These are phyloP conservation scores for Babylonia areolata DNA, from an alignment of 1,140 invertebrate genomes.

Conservation along the genomic window DNA sequence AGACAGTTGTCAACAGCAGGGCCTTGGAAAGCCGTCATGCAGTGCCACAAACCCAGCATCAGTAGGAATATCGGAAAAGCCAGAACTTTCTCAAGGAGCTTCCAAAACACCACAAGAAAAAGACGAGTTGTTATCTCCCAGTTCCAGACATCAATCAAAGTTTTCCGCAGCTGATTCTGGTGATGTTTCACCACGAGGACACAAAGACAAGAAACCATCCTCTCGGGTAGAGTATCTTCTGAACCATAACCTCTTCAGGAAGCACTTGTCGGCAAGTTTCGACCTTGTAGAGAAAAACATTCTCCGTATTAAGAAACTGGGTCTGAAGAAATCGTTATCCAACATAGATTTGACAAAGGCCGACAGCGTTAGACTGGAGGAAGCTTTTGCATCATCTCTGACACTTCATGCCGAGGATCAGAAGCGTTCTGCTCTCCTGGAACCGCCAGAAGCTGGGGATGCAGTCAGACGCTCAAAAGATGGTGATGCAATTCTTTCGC, in stretches of 20 bases:
- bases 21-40: background rate
- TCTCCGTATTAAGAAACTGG: constrained; percentile 12
- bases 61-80: background rate
- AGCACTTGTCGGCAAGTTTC: constrained; percentile 36
- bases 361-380: background rate
- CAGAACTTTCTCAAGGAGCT: background rate
- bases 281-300: constrained; percentile 37
- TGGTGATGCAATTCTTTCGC: background rate
- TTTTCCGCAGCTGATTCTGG: background rate
- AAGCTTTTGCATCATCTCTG: constrained; percentile 1
- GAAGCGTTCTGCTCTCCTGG: background rate
- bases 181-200: background rate
- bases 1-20: background rate
- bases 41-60: background rate
- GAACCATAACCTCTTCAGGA: constrained; percentile 40
- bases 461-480: background rate
- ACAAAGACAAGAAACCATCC: background rate
- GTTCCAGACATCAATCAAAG: background rate
- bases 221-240: constrained; percentile 33
- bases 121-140: background rate
- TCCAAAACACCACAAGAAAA: background rate
- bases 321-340: constrained; percentile 38
- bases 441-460: background rate
- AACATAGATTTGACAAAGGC: constrained; percentile 28
- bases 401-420: background rate